Base-by-base conservation (phyloP, 2,888 invertebrate species). In the Hypselothyrea guttata region DNA sequence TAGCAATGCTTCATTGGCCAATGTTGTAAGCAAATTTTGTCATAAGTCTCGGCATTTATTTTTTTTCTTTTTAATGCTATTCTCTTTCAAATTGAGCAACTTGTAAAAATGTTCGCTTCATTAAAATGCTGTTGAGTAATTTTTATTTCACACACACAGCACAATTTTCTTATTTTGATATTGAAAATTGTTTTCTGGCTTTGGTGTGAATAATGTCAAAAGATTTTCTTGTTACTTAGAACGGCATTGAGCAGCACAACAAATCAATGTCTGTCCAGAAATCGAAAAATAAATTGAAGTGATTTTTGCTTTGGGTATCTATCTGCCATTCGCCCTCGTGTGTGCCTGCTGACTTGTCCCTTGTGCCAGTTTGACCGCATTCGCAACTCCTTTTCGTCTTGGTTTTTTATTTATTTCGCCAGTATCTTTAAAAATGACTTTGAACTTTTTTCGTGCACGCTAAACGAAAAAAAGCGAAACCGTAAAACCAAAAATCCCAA, bases 271-370 rank as follows among this genome's bases (percentile, higher is more conserved):
- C 55, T 28, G 55, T 54, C 41, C 27, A 31, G 33, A 66, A 83
- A 85, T 85, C 79, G 64, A 79, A 75, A 85, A 71, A 83, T 75
- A 79, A 85, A 79, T 79, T 85, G 85, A 83, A 69, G 72, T 79
- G 76, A 83, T 78, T 84, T 81, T 58, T 59, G 42, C 22, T 22
- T 22, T 44, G 47, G 37, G 42, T 49, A 46, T 46, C 13, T 53
- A 38, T 49, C 33, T 37, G 15, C 13, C 18, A 34, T 35, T 22
- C 22, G 22, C 41, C 42, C 18, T 37, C 30, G 37, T 11, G 31
- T 42, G 52, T 33, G 4, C 33, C 44, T 46, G 49, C 40, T 38
- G 42, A 48, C 48, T 42, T 49, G 34, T 71, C 75, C 61, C 71
- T 53, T 51, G 60, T 75, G 63, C 45, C 44, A 37, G 41, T 40